Percentiles rank a stretch among this genome's conserved stretches.
Evolutionary conservation across 1,140 invertebrate genomes (phyloP).

Genomic region (Batillaria attramentaria): DNA sequence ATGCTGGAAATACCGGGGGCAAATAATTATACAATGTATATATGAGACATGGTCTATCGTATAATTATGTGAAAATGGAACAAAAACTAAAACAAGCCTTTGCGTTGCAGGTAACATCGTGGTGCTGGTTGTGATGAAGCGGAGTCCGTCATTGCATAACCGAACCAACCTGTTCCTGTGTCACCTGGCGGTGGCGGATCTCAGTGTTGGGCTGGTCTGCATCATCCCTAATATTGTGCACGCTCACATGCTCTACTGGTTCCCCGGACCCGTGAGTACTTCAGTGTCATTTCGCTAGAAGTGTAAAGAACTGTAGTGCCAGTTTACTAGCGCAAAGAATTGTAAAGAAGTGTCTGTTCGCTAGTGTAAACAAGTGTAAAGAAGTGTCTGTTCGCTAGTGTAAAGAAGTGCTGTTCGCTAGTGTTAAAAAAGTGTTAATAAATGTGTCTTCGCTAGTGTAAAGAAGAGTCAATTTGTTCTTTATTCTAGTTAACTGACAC

Average conservation of each 20-base stretch:
- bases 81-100: neutral
- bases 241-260: conserved; percentile 45
- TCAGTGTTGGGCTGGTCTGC: conserved; percentile 64
- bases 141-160: conserved; percentile 58
- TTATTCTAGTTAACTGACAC: too few relatives aligned
- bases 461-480: too few relatives aligned
- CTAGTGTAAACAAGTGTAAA: too few relatives aligned
- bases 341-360: neutral
- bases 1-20: neutral
- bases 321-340: too few relatives aligned
- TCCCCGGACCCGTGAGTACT: conserved; percentile 50
- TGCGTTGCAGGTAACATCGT: conserved; percentile 61
- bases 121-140: conserved; percentile 64
- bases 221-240: conserved; percentile 59
- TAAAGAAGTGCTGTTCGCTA: too few relatives aligned
- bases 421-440: too few relatives aligned
- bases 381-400: neutral
- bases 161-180: conserved; percentile 68
- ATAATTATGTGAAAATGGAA: neutral
- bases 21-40: neutral
- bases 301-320: too few relatives aligned
- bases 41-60: neutral
- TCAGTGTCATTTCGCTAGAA: neutral
- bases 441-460: too few relatives aligned
- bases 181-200: conserved; percentile 68